Evolutionary conservation across 2,888 invertebrate genomes (phyloP).

Genomic region (Phrixothrix hirtus): DNA sequence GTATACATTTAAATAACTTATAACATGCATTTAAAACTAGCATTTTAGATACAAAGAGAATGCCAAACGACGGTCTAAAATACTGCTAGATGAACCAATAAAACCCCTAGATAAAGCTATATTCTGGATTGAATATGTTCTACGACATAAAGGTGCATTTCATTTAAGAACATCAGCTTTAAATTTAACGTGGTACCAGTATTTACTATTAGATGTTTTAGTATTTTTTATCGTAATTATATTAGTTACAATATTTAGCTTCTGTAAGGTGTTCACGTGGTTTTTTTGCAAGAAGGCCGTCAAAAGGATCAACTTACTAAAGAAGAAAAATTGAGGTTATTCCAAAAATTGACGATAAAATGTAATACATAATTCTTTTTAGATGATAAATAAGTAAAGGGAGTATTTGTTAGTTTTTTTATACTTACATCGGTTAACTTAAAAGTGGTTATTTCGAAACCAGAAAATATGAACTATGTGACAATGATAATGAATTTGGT

Average conservation of each 20-base stretch:
- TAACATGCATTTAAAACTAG: not conserved
- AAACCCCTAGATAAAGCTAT: slow-evolving; percentile 38
- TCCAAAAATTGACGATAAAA: too few relatives aligned
- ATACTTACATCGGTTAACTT: too few relatives aligned
- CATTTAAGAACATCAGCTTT: slow-evolving; percentile 34
- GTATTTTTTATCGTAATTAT: slow-evolving; percentile 6
- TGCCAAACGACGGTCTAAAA: slow-evolving; percentile 32
- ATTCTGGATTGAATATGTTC: slow-evolving; percentile 42
- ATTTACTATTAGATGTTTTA: too few relatives aligned
- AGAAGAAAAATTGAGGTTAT: too few relatives aligned
- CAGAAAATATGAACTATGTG: too few relatives aligned
- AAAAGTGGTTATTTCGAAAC: too few relatives aligned
- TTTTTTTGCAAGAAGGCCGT: not conserved
- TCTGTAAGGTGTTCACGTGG: too few relatives aligned
- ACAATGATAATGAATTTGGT: too few relatives aligned
- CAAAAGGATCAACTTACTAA: not conserved
- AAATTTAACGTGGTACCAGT: slow-evolving; percentile 37
- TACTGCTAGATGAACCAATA: slow-evolving; percentile 38
- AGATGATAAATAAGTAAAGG: too few relatives aligned
- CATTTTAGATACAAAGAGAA: slow-evolving; percentile 35
- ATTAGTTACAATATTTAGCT: not conserved
- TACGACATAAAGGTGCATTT: slow-evolving; percentile 40
- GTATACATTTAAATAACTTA: slow-evolving; percentile 1
- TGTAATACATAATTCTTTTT: too few relatives aligned
- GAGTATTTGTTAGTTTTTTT: too few relatives aligned